Base-by-base conservation (phyloP, 2,113 vertebrate genomes). In the Lycaon pictus region DNA sequence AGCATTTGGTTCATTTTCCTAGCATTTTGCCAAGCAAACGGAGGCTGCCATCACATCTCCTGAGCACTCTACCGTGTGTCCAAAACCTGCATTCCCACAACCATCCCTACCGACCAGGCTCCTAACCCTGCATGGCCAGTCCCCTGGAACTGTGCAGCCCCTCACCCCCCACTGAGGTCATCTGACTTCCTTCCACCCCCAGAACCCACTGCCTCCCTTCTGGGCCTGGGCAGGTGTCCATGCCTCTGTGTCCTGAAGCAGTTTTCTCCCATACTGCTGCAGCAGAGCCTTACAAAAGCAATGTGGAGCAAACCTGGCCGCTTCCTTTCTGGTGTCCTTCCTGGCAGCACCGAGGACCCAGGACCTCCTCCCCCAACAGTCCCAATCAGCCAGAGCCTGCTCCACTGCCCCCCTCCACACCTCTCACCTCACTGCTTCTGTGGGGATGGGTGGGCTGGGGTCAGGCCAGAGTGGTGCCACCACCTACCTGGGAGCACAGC, bases 1-100 rank as follows among this genome's bases (percentile, higher is more conserved):
- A 71, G n/a, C 25, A 60, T 69, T 62, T 65, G 63, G 10, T 12
- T 94, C 9, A 37, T 81, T 94, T 96, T 88, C 71, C 53, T 91
- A 71, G 88, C 11, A 23, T 74, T 94, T 93, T 96, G 23, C 74
- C 55, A 82, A 79, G 62, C 3, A 65, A 23, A 17, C 43, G n/a
- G 56, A 27, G 35, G 51, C 25, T 17, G 53, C 58, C 65, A 35
- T 4, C 29, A 37, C 0, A 9, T 25, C 15, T 92, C 32, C 22
- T 84, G 62, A 43, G 35, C 77, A 22, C 48, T 25, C 67, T 53
- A 11, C 43, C 16, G 5, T 29, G 1, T 27, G 10, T 67, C 51
- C 13, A 8, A n/a, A 51, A 37, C 58, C 19, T 12, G 27, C 1
- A 1, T 9, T 35, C 71, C 29, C 22, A 11, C 12, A 19, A 8